Conservation (phyloP, 2,113 vertebrate genomes). For the Silurus asotus region DNA sequence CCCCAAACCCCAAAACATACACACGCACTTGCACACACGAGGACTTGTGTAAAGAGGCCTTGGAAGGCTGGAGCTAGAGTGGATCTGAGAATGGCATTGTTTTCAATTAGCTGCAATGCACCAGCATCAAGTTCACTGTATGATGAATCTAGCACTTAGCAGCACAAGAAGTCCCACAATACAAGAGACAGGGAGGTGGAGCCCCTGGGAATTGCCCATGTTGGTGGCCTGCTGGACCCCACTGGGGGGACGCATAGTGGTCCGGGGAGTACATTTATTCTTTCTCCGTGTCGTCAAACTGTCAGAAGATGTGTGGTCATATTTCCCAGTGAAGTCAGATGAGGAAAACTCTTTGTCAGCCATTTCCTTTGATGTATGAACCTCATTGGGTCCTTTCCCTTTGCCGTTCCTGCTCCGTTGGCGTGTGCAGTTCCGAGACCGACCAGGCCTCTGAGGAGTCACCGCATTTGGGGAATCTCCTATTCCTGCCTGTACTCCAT, state of each 20-base stretch:
- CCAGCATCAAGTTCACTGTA: constrained; percentile 81
- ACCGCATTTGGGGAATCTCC: constrained; percentile 76
- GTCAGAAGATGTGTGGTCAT: constrained; percentile 74
- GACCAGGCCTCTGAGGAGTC: constrained; percentile 74
- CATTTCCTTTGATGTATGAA: constrained; percentile 77
- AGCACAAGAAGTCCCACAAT: constrained; percentile 75
- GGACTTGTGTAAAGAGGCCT: constrained; percentile 70
- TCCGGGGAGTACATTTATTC: constrained; percentile 91
- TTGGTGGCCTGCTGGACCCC: constrained; percentile 91
- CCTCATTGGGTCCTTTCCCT: constrained; percentile 78
- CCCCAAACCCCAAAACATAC: constrained; percentile 50
- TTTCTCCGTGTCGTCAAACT: constrained; percentile 82
- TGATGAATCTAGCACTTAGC: constrained; percentile 72
- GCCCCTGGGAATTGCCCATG: constrained; percentile 63
- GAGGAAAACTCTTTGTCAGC: constrained; percentile 79
- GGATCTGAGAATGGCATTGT: constrained; percentile 66
- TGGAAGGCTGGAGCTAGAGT: constrained; percentile 71
- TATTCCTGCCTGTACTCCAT: constrained; percentile 72
- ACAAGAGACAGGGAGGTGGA: constrained; percentile 60
- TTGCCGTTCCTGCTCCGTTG: constrained; percentile 74
- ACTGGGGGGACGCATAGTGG: constrained; percentile 85
- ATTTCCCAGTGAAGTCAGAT: constrained; percentile 74
- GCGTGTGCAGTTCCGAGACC: constrained; percentile 87
- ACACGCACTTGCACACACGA: constrained; percentile 56
- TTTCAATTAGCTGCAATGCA: constrained; percentile 66